phyloP scores from a whole-genome alignment of 2,113 vertebrate genomes.

The Garra rufa region DNA sequence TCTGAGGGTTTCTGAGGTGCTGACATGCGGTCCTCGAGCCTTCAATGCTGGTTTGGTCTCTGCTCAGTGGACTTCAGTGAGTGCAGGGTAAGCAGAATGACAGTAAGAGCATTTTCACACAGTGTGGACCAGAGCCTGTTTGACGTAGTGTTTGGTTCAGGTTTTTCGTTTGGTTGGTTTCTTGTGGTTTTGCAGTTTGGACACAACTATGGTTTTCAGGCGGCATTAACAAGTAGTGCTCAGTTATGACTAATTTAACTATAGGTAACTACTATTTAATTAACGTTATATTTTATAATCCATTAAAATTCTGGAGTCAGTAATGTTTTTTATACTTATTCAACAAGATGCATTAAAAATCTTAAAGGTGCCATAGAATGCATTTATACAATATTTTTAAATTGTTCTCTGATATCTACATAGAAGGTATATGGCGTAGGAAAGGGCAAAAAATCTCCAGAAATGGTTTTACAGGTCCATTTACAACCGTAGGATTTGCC shows the following conservation, averaged over 20 bases:
- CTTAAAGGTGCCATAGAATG: too few species aligned
- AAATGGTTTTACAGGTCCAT: too few species aligned
- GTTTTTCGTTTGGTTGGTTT: background rate
- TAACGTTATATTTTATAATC: too few species aligned
- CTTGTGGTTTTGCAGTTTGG: background rate
- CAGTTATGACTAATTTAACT: background rate
- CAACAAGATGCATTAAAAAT: too few species aligned
- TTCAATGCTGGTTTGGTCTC: conserved; percentile 11
- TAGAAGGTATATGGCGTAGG: too few species aligned
- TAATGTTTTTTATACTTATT: background rate
- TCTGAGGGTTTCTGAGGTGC: conserved; percentile 11
- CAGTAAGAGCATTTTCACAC: conserved; percentile 15
- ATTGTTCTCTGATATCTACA: too few species aligned
- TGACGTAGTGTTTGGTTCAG: background rate
- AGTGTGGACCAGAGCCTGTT: background rate
- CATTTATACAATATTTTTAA: too few species aligned
- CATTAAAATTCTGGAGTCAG: background rate
- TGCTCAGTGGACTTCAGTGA: background rate
- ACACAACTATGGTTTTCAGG: background rate
- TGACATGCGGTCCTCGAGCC: background rate
- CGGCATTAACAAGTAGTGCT: background rate
- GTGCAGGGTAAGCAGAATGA: conserved; percentile 28
- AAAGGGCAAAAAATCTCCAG: too few species aligned
- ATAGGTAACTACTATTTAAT: too few species aligned
- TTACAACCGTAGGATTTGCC: too few species aligned